Percentiles rank a stretch among this genome's conserved stretches.
Evolutionary conservation across 1,140 invertebrate species (phyloP).

Genomic region (Aphaenogaster ashmeadi): DNA sequence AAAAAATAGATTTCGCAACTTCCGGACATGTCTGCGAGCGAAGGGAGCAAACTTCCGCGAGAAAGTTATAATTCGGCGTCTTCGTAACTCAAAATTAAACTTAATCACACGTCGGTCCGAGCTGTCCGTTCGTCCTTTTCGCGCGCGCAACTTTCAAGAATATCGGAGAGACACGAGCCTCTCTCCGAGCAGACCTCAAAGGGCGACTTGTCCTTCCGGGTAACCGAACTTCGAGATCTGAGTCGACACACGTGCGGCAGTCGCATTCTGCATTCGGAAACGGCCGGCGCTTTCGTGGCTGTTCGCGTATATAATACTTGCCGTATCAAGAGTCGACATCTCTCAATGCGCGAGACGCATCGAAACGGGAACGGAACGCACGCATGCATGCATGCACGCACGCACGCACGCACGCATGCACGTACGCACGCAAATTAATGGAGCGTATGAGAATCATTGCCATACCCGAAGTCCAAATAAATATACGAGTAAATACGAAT

Average conservation of each 20-base stretch:
- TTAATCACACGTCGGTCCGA: conserved; percentile 48
- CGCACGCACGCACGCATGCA: conserved; percentile 3
- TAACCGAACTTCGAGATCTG: conserved; percentile 58
- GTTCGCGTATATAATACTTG: conserved; percentile 61
- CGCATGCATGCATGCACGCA: neutral
- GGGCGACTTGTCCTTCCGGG: conserved; percentile 63
- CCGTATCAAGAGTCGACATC: conserved; percentile 72
- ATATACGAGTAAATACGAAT: neutral
- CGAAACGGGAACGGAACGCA: conserved; percentile 42
- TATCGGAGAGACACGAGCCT: conserved; percentile 11
- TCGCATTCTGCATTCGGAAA: conserved; percentile 74
- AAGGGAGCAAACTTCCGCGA: conserved; percentile 27
- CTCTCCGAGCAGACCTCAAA: conserved; percentile 47
- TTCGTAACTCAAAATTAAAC: conserved; percentile 45
- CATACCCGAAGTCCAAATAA: neutral
- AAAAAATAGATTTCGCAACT: conserved; percentile 10
- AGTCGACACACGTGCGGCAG: conserved; percentile 76
- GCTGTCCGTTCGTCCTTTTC: conserved; percentile 3
- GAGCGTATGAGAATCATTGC: conserved; percentile 12
- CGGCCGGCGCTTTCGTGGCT: conserved; percentile 43
- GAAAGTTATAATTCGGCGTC: conserved; percentile 41
- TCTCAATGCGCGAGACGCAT: conserved; percentile 69
- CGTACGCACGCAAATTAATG: conserved; percentile 51
- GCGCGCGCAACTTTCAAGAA: conserved; percentile 41
- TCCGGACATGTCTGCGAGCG: conserved; percentile 39